Conservation (phyloP, 1,140 invertebrate species). For the Sitodiplosis mosellana region DNA sequence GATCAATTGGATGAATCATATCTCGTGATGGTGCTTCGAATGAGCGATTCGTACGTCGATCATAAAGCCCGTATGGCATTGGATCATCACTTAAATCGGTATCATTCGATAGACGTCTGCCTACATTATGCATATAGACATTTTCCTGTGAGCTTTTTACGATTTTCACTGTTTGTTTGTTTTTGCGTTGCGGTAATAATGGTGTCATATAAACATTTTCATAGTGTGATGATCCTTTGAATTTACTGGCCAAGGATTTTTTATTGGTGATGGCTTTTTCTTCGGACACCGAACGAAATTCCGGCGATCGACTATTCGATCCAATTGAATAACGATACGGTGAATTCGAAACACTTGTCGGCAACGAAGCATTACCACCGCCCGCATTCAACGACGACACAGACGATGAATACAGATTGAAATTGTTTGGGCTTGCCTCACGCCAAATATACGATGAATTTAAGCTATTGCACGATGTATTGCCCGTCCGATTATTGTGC, state of each 20-base stretch:
- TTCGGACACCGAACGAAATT: slow-evolving; percentile 21
- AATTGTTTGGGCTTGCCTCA: slow-evolving; percentile 24
- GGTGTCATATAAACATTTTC: slow-evolving; percentile 23
- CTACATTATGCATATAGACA: slow-evolving; percentile 8
- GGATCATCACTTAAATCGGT: neutral
- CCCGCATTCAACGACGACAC: slow-evolving; percentile 16
- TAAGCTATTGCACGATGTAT: slow-evolving; percentile 18
- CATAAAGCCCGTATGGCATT: slow-evolving; percentile 12
- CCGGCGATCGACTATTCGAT: slow-evolving; percentile 2
- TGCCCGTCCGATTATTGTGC: slow-evolving; percentile 8
- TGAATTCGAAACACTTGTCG: neutral
- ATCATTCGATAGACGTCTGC: neutral
- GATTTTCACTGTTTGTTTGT: slow-evolving; percentile 9
- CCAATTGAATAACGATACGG: neutral
- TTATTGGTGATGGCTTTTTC: slow-evolving; percentile 18
- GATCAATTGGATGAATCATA: slow-evolving; percentile 4
- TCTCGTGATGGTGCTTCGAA: slow-evolving; percentile 21
- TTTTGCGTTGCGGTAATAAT: slow-evolving; percentile 17
- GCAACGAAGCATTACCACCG: neutral
- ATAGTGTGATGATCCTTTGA: slow-evolving; percentile 6
- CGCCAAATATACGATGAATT: slow-evolving; percentile 26
- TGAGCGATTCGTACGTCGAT: slow-evolving; percentile 22
- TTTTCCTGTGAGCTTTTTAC: slow-evolving; percentile 1
- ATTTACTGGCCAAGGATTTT: neutral
- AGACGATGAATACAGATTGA: slow-evolving; percentile 23